Evolutionary conservation across 2,113 vertebrate genomes (phyloP).

Genomic region (Anarhynchus alexandrinus): DNA sequence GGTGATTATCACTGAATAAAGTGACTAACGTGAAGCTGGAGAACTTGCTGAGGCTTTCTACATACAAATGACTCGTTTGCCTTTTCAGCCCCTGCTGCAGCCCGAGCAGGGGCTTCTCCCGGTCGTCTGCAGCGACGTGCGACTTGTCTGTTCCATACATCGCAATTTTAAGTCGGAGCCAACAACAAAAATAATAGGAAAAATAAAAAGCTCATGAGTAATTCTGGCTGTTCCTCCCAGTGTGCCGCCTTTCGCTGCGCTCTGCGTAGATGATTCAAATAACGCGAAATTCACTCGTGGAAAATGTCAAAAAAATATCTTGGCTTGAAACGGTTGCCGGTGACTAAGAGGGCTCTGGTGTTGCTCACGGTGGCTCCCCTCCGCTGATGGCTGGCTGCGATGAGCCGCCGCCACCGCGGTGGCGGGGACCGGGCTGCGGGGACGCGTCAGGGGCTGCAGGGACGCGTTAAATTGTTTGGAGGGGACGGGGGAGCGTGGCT

Average conservation of each 20-base stretch:
- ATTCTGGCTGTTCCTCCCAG: slow-evolving; percentile 14
- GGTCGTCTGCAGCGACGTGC: not conserved
- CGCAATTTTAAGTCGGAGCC: not conserved
- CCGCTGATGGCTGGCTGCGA: not conserved
- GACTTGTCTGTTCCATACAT: not conserved
- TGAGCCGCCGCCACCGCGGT: not conserved
- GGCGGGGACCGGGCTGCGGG: not conserved
- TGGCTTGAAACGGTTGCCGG: not conserved
- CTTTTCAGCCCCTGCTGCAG: not conserved
- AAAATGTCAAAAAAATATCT: slow-evolving; percentile 28
- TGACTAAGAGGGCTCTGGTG: slow-evolving; percentile 10
- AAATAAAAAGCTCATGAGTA: not conserved
- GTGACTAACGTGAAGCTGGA: not conserved
- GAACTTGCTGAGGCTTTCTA: not conserved
- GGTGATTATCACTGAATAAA: not conserved
- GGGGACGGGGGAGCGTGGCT: not conserved
- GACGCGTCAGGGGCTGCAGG: not conserved
- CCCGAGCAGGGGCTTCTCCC: not conserved
- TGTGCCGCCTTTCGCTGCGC: not conserved
- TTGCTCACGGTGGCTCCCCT: not conserved
- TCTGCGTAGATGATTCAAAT: slow-evolving; percentile 6
- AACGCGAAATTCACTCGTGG: not conserved
- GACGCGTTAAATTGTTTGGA: not conserved
- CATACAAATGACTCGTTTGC: not conserved
- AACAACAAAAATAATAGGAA: not conserved